Conservation (phyloP, 2,888 invertebrate species). For the Clostera curtula region DNA sequence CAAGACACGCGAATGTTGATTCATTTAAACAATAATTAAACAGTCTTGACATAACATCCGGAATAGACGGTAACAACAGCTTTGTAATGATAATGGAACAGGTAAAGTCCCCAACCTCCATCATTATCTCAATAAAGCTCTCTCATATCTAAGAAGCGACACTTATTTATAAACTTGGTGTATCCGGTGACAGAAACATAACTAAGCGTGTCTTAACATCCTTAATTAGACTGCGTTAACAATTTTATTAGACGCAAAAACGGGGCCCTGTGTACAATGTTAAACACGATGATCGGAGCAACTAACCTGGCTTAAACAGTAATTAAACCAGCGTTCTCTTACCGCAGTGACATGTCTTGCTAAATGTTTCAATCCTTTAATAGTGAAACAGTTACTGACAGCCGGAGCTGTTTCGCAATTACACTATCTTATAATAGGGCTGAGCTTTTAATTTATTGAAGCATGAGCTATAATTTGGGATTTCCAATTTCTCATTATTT, state of each 20-base stretch:
- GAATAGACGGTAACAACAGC: conserved; percentile 14
- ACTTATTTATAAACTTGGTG: conserved; percentile 48
- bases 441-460: no score
- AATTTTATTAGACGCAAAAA: conserved; percentile 54
- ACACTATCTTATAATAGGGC: no score
- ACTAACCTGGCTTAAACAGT: conserved; percentile 51
- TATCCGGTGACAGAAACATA: conserved; percentile 36
- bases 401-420: conserved; percentile 57
- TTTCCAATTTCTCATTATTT: no score
- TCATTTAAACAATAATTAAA: no score
- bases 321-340: conserved; percentile 63
- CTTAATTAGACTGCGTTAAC: conserved; percentile 38
- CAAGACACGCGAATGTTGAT: no score
- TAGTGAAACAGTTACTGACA: conserved; percentile 53
- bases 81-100: conserved; percentile 14
- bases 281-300: conserved; percentile 50
- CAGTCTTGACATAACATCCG: no score
- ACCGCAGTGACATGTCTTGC: conserved; percentile 62
- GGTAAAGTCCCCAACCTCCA: conserved; percentile 20
- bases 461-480: no score
- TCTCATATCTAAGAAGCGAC: conserved; percentile 24
- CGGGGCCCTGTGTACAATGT: conserved; percentile 47
- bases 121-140: conserved; percentile 31
- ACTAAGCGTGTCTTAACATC: conserved; percentile 27
- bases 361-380: conserved; percentile 68